These are phyloP conservation scores for Idaea straminata DNA, from an alignment of 2,888 invertebrate species.

Conservation along the genomic window DNA sequence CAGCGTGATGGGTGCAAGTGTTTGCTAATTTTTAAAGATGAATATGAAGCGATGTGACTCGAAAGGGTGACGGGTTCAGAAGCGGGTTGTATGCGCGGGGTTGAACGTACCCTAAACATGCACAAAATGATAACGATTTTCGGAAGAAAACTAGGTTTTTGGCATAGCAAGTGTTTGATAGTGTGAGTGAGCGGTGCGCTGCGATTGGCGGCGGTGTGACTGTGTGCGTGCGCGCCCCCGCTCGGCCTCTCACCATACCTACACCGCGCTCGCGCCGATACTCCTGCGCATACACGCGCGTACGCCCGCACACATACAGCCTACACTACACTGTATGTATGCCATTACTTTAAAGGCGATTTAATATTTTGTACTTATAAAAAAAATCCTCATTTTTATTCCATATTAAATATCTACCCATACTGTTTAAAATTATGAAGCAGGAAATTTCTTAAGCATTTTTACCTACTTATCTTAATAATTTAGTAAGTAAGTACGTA, in stretches of 20 bases:
- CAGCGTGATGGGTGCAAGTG: constrained; percentile 38
- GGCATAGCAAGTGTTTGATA: constrained; percentile 38
- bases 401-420: not conserved
- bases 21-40: constrained; percentile 58
- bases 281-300: constrained; percentile 31
- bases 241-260: constrained; percentile 57
- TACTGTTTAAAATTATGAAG: not conserved
- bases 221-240: constrained; percentile 62
- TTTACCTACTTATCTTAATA: no score
- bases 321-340: constrained; percentile 6
- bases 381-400: not conserved
- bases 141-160: constrained; percentile 57
- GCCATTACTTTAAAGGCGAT: constrained; percentile 1
- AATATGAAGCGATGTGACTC: constrained; percentile 25
- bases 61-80: constrained; percentile 22
- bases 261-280: constrained; percentile 36
- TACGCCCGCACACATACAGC: constrained; percentile 26
- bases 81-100: constrained; percentile 57
- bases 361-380: not conserved
- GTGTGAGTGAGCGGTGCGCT: constrained; percentile 59
- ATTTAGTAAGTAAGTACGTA: no score
- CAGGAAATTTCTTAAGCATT: no score
- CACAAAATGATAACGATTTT: constrained; percentile 62
- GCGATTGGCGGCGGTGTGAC: constrained; percentile 58
- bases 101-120: constrained; percentile 55